phyloP scores from a whole-genome alignment of 23 tunicate genomes.

The Halocynthia aurantium region DNA sequence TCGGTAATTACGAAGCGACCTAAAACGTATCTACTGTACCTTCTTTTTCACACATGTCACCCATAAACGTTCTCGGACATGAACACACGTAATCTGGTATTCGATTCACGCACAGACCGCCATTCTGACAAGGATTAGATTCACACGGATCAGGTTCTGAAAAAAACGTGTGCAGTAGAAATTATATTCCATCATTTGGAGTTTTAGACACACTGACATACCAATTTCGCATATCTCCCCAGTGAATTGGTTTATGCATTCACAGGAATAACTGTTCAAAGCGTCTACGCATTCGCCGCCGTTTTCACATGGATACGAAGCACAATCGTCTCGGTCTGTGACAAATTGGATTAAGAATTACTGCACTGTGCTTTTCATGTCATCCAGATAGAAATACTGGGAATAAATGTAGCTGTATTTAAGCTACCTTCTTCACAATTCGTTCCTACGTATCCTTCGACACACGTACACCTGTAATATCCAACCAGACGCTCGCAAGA shows the following conservation, averaged over 20 bases:
- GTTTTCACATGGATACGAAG: constrained; percentile 25
- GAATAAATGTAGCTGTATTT: not conserved
- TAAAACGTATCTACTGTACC: not conserved
- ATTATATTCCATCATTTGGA: not conserved
- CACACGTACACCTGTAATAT: constrained; percentile 62
- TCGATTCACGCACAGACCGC: constrained; percentile 43
- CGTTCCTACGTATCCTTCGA: constrained; percentile 59
- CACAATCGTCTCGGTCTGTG: constrained; percentile 30
- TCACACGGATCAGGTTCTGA: constrained; percentile 72
- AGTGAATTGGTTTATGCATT: constrained; percentile 18
- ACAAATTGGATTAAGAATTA: not conserved
- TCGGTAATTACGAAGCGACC: too few species aligned
- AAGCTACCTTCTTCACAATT: constrained; percentile 72
- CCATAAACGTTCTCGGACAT: constrained; percentile 47
- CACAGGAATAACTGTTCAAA: not conserved
- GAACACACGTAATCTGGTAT: constrained; percentile 42
- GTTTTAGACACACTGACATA: not conserved
- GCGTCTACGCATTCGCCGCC: constrained; percentile 25
- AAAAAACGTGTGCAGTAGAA: not conserved
- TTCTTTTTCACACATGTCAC: constrained; percentile 60
- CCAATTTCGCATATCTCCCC: constrained; percentile 26
- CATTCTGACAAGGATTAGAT: constrained; percentile 78
- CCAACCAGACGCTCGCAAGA: constrained; percentile 46
- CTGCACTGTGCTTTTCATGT: not conserved
- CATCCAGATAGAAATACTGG: not conserved